A percentile compares a stretch with the other conserved stretches of the same genome.
Evolutionary conservation across 2,888 invertebrate species (phyloP).

Genomic region (Synanthedon andrenaeformis): DNA sequence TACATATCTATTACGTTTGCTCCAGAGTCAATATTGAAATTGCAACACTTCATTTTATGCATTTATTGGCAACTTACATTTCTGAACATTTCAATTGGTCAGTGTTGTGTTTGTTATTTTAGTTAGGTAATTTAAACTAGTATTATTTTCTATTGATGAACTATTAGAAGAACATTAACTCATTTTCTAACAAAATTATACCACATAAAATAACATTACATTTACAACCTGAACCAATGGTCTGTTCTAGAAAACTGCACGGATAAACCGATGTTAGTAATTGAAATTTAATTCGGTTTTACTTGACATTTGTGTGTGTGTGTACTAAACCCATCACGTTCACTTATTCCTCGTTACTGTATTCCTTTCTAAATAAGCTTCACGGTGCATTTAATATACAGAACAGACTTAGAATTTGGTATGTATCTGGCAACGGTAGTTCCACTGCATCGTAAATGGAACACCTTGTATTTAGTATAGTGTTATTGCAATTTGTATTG

Average conservation of each 20-base stretch:
- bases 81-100: slow-evolving; percentile 27
- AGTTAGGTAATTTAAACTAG: no score
- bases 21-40: slow-evolving; percentile 39
- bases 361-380: slow-evolving; percentile 21
- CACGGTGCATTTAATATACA: slow-evolving; percentile 15
- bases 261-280: slow-evolving; percentile 46
- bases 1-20: slow-evolving; percentile 49
- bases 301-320: slow-evolving; percentile 47
- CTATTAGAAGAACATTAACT: no score
- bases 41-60: slow-evolving; percentile 33
- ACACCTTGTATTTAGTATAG: slow-evolving; percentile 49
- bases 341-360: slow-evolving; percentile 22
- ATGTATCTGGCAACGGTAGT: slow-evolving; percentile 21
- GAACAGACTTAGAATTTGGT: slow-evolving; percentile 34
- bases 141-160: no score
- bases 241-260: slow-evolving; percentile 19
- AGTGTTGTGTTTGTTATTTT: slow-evolving; percentile 7
- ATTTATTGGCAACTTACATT: slow-evolving; percentile 38
- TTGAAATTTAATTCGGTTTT: slow-evolving; percentile 49
- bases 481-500: slow-evolving; percentile 39
- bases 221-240: no score
- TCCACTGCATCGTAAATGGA: slow-evolving; percentile 50
- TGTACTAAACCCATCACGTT: slow-evolving; percentile 31
- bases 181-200: no score
- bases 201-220: no score